Percentiles rank a stretch among this genome's conserved stretches.
Conservation (phyloP, 2,113 vertebrate species). For the Halichoeres trimaculatus region DNA sequence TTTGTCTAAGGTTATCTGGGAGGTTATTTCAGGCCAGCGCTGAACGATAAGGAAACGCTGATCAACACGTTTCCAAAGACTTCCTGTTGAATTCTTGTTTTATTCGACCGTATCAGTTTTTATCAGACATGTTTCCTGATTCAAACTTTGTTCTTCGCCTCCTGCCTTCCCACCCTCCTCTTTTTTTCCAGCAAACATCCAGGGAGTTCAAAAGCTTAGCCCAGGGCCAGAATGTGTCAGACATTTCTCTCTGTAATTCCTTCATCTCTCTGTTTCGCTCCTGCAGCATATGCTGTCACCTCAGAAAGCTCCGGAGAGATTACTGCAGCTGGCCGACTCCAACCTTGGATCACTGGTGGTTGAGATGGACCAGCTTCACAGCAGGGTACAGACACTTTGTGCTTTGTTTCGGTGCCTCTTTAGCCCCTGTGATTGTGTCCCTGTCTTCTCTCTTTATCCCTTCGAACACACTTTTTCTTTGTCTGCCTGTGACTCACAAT, state of each 20-base stretch:
- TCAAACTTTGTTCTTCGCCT: slow-evolving; percentile 12
- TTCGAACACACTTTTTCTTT: slow-evolving; percentile 8
- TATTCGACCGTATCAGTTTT: background rate
- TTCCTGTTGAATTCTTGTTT: background rate
- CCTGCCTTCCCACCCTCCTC: slow-evolving; percentile 4
- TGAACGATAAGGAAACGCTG: too few species aligned
- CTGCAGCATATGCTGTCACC: slow-evolving; percentile 95
- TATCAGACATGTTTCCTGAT: slow-evolving; percentile 12
- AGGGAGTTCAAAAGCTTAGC: slow-evolving; percentile 51
- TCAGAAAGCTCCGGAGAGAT: slow-evolving; percentile 93
- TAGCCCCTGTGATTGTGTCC: slow-evolving; percentile 5
- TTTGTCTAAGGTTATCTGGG: too few species aligned
- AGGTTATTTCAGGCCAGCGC: too few species aligned
- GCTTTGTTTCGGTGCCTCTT: slow-evolving; percentile 5
- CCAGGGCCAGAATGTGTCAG: slow-evolving; percentile 56
- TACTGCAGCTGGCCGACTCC: slow-evolving; percentile 91
- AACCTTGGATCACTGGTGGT: slow-evolving; percentile 91
- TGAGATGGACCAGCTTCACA: slow-evolving; percentile 96
- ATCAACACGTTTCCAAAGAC: too few species aligned
- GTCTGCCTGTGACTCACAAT: slow-evolving; percentile 1
- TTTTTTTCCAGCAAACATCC: slow-evolving; percentile 17
- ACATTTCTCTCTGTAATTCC: slow-evolving; percentile 58
- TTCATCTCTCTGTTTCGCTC: slow-evolving; percentile 65
- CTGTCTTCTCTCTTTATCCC: slow-evolving; percentile 16
- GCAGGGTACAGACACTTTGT: slow-evolving; percentile 83